Base-by-base conservation (phyloP, 2,888 invertebrate species). In the Automeris io region DNA sequence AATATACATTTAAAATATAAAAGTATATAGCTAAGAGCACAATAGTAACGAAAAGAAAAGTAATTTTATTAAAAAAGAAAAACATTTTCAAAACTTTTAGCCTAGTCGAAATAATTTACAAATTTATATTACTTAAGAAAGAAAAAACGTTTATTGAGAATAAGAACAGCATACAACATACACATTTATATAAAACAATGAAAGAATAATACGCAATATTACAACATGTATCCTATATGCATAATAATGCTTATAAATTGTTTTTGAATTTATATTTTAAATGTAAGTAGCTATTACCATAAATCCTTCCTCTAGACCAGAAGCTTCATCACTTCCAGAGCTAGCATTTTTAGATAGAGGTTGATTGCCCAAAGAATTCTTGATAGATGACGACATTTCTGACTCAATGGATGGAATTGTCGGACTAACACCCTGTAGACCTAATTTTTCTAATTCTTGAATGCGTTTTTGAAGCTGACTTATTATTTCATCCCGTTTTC, bases 401-500 rank as follows among this genome's bases (percentile, higher is more conserved):
- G 43, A 46, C 22, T 52, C 54, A n/a, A 45, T 37, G 18, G 45
- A 46, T 32, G 57, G 55, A 11, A 42, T 37, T 18, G 49, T 36
- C 4, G 57, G 53, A 47, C 43, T 61, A 8, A 47, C 33, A 2
- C 64, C 57, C 13, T 67, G 39, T 12, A 77, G 45, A 1, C 83
- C 83, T 29, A 78, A 45, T 38, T 68, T 75, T 63, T 93, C 92
- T 51, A 93, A 64, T 62, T 93, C 90, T 67, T 90, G 88, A 56
- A 93, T 92, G 57, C 93, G 87, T 51, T 88, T 87, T 67, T 93
- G 93, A 25, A 96, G 87, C 65, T 94, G 91, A 36, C 88, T 89
- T 55, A 96, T 96, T 42, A 95, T 91, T 61, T 92, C 92, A 65
- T 96, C 95, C 23, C 95, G 89, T 57, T 91, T 91, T 21, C 90